Evolutionary conservation across 2,797 vertebrate genomes (phyloP), one percentile per base, ranked within the genome.

Genomic region (Catharus ustulatus): DNA sequence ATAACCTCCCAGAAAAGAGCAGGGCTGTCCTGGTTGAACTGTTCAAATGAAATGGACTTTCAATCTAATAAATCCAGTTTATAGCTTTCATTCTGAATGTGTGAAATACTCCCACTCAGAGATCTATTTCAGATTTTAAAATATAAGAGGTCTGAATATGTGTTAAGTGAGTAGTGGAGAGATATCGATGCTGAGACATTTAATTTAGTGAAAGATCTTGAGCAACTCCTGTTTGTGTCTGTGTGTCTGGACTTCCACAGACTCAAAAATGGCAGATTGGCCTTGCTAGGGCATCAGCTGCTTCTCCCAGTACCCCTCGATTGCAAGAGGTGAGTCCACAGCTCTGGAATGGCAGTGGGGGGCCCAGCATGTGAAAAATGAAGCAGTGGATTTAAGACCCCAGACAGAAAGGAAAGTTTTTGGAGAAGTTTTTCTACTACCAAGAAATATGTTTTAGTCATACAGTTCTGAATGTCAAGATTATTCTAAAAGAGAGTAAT

Each of bases 281-380:
- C 18, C 24, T 64, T 72, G 58, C 45, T 45, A 72, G 32, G 45
- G 9, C 12, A 4, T 43, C 45, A 23, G 23, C 30, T 73, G 26
- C 11, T 67, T 74, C 32, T 58, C 20, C 48, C 45, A 36, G 51
- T 29, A 57, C 5, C 9, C 34, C 27, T 26, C 5, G 1, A 79
- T 14, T 58, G 48, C 5, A 11, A 38, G 27, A 3, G 7, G 5
- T 2, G 0, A 57, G 22, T 29, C 48, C 2, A 1, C 10, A 66
- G 16, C 24, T 57, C 55, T 66, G 72, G 14, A 76, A 81, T 0
- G 2, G 19, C 4, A 7, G 7, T 0, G 0, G 88, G 32, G 11
- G 18, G 12, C 38, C 2, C 2, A 55, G 34, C 13, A 10, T 0
- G 0, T 11, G 5, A 27, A 34, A 32, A 52, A 57, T 9, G 5